Conservation (phyloP, 2,797 vertebrate genomes). For the Vireo griseus region DNA sequence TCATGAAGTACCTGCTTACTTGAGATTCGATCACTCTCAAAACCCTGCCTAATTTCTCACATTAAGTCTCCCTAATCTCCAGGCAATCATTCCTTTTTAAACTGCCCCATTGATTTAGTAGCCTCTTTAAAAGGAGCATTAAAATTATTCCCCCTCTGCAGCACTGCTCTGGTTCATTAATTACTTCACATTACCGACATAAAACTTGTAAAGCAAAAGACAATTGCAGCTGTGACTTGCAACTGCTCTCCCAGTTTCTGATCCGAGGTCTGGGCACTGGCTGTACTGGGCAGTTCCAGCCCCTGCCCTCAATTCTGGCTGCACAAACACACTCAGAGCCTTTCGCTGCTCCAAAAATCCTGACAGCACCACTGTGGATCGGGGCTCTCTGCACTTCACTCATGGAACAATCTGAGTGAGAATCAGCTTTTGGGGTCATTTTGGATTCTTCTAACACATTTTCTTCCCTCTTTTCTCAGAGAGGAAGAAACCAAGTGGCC, state of each 20-base stretch:
- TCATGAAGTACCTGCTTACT: background rate
- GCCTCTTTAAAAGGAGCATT: constrained; percentile 35
- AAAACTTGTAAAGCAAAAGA: constrained; percentile 34
- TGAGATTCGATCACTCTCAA: background rate
- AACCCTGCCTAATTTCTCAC: background rate
- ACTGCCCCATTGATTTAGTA: constrained; percentile 57
- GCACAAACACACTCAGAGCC: background rate
- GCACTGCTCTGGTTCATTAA: constrained; percentile 42
- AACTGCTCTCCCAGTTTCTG: background rate
- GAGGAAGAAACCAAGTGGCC: background rate
- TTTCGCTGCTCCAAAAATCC: background rate
- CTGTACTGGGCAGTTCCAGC: background rate
- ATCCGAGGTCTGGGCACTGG: background rate
- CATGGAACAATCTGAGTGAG: background rate
- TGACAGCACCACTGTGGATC: background rate
- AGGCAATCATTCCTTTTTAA: constrained; percentile 42
- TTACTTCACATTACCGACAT: constrained; percentile 33
- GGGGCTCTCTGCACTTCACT: background rate
- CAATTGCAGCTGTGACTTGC: background rate
- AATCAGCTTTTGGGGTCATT: background rate
- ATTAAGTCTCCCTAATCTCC: constrained; percentile 30
- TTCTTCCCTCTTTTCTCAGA: background rate
- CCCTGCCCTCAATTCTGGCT: background rate
- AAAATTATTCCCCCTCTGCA: constrained; percentile 47
- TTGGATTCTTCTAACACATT: background rate